Conservation (phyloP, 2,113 vertebrate genomes). For the Peucedramus taeniatus region DNA sequence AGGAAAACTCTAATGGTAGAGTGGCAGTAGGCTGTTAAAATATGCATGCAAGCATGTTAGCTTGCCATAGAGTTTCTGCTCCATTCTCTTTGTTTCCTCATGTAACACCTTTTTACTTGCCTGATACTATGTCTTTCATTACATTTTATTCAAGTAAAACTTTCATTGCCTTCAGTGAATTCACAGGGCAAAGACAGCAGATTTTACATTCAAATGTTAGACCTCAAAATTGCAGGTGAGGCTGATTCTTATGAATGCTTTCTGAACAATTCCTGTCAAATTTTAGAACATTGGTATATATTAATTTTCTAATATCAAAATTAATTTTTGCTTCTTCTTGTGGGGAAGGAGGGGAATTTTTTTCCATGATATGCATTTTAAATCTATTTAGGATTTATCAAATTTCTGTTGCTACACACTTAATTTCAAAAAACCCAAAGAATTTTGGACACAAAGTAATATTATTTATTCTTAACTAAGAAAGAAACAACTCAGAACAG, state of each 20-base stretch:
- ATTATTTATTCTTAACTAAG: background rate
- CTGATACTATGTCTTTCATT: background rate
- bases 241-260: background rate
- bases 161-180: background rate
- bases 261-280: background rate
- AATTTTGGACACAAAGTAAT: background rate
- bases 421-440: background rate
- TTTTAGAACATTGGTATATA: background rate
- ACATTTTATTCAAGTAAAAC: background rate
- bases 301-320: background rate
- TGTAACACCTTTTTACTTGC: background rate
- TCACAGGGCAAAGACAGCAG: background rate
- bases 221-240: background rate
- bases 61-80: background rate
- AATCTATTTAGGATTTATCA: background rate
- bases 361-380: background rate
- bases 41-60: background rate
- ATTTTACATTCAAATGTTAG: background rate
- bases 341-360: rapidly evolving
- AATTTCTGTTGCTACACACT: background rate
- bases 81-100: background rate
- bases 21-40: background rate
- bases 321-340: background rate
- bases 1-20: background rate
- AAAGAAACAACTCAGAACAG: background rate